Conservation (phyloP, 2,797 vertebrate species). For the Gallirallus australis region DNA sequence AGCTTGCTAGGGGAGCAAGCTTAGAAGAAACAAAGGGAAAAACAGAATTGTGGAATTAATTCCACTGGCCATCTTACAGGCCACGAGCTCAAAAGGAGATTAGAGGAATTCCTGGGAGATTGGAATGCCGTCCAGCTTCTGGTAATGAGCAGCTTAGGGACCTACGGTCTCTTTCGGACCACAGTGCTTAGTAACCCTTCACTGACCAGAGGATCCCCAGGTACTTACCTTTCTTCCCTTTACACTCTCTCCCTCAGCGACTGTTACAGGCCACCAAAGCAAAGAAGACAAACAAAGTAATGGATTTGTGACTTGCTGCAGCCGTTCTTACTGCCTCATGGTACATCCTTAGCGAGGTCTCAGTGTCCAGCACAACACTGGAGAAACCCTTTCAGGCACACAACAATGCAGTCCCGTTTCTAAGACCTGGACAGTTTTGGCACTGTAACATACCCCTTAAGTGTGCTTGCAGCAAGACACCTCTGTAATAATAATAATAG, state of each 20-base stretch:
- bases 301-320: background rate
- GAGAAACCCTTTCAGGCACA: background rate
- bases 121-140: constrained; percentile 11
- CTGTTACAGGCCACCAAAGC: background rate
- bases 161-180: background rate
- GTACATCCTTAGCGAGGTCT: background rate
- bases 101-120: constrained; percentile 34
- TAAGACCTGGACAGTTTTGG: background rate
- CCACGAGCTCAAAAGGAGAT: constrained; percentile 35
- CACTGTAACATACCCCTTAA: background rate
- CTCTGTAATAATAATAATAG: background rate
- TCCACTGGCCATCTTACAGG: background rate
- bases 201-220: background rate
- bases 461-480: background rate
- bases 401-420: background rate
- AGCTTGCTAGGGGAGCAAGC: background rate
- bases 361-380: background rate
- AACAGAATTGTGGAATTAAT: background rate
- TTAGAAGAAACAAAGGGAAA: background rate
- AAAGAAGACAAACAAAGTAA: background rate
- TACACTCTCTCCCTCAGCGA: background rate
- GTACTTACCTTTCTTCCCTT: background rate
- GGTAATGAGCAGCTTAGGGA: constrained; percentile 49
- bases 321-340: background rate
- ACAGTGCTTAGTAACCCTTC: background rate